Evolutionary conservation across 2,113 vertebrate species (phyloP), one percentile per base, ranked within the genome.

Genomic region (Microtus richardsoni): DNA sequence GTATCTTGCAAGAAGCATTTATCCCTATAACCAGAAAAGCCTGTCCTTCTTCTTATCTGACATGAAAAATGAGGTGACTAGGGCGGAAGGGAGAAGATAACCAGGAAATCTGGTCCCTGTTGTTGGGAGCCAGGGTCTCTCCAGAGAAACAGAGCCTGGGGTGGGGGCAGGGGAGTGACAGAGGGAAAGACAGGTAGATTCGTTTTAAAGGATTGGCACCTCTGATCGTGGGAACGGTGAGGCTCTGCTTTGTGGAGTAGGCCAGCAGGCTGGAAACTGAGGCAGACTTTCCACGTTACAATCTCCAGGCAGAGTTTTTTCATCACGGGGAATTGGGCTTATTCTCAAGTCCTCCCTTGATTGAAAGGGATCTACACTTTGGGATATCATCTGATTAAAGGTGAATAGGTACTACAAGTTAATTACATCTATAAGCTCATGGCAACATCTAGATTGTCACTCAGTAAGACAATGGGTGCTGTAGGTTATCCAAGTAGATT

Each of bases 11-110:
- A 93, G 16, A 44, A 79, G 7, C 85, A 78, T 11, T 66, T 70
- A 79, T 91, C 77, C 70, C 78, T 78, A 60, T 68, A 91, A 95
- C 70, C n/a, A 89, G 83, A 79, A 75, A 79, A 84, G 52, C 58
- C 24, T 39, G 4, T 44, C 44, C 11, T n/a, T 49, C 11, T n/a
- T 71, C 49, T 93, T 88, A 68, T 54, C 5, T 95, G 68, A 86
- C 96, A 33, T 93, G 89, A 14, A 95, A 89, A 96, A 70, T 75
- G 52, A 88, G 75, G n/a, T 71, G 83, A 89, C 68, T 78, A 84
- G 60, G 3, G 30, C 49, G 60, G 47, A 85, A 93, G 74, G 74
- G 60, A 30, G 58, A 64, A 41, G 33, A 44, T 14, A 44, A 30
- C 49, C 41, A 54, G 49, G 68, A 60, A 77, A 83, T 39, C 17